phyloP scores from a whole-genome alignment of 2,113 vertebrate genomes.

The Haplochromis vanheusdeni region DNA sequence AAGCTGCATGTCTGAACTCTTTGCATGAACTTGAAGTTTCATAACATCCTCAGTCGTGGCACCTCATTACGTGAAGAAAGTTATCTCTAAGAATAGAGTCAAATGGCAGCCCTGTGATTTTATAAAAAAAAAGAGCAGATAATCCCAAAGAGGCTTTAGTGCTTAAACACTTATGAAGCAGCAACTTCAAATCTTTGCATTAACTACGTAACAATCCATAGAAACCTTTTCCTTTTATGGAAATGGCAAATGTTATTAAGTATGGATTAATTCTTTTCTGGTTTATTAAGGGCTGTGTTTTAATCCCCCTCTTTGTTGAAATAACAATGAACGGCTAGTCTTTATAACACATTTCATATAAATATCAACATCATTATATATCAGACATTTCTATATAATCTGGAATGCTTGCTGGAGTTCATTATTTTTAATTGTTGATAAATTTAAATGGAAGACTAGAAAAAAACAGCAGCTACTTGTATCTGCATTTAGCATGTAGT shows the following conservation, averaged over 20 bases:
- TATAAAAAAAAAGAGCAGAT: not conserved
- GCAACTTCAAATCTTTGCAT: not conserved
- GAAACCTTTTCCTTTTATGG: not conserved
- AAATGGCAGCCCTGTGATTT: not conserved
- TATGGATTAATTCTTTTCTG: not conserved
- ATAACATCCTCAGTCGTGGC: conserved; percentile 43
- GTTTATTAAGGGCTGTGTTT: not conserved
- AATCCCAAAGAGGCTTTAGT: not conserved
- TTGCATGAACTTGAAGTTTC: conserved; percentile 29
- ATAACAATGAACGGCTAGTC: not conserved
- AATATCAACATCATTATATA: not conserved
- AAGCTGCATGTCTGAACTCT: conserved; percentile 25
- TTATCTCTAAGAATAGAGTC: conserved; percentile 23
- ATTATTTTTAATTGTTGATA: not conserved
- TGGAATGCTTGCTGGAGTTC: not conserved
- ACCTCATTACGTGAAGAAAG: not conserved
- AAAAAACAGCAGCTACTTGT: not conserved
- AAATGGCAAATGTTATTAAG: not conserved
- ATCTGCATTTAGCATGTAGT: not conserved
- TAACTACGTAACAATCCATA: not conserved
- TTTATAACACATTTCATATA: not conserved
- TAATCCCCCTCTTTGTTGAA: not conserved
- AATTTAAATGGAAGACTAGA: not conserved
- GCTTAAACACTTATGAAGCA: not conserved
- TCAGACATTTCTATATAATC: not conserved